Base-by-base conservation (phyloP, 2,113 vertebrate genomes). In the Antechinus flavipes region DNA sequence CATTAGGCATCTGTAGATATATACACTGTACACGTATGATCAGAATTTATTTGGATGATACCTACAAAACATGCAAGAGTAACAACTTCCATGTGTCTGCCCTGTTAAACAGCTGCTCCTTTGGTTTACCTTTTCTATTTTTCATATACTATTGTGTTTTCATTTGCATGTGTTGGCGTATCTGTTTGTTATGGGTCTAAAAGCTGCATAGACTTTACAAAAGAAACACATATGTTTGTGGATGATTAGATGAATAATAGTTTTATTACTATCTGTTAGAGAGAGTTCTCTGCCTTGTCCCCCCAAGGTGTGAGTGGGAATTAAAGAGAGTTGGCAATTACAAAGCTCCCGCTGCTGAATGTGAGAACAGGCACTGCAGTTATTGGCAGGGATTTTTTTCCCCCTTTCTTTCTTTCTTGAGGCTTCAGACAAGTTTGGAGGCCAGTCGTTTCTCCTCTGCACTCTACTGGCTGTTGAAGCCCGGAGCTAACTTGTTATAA, bases 401-500 rank as follows among this genome's bases (percentile, higher is more conserved):
- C 94, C 95, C n/a, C 8, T n/a, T 91, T 7, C 49, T 97, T 68
- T 89, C 53, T 98, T 97, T 98, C 96, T 98, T 95, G 96, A 84
- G 93, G 96, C 94, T 98, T 97, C 97, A 97, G 97, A 98, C 90
- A 96, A 97, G 94, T 98, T 98, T 98, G 97, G 96, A 98, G 97
- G 96, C 96, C 97, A 97, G 58, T 95, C 91, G 90, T 97, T 98
- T 97, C 96, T 97, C 94, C 98, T 98, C 96, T 98, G 96, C 97
- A 98, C 93, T 98, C 93, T 97, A 84, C 96, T 98, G 96, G 94
- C 96, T 98, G 96, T 97, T 97, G 93, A 96, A 98, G 98, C 98
- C 98, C 16, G 96, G 90, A 99, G 98, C 97, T 97, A 98, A 92
- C 98, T 98, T 98, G 97, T 98, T 99, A 98, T 98, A 99, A 98